These are phyloP conservation scores for Drosophila pegasa DNA, from an alignment of 2,888 invertebrate genomes.

Conservation along the genomic window DNA sequence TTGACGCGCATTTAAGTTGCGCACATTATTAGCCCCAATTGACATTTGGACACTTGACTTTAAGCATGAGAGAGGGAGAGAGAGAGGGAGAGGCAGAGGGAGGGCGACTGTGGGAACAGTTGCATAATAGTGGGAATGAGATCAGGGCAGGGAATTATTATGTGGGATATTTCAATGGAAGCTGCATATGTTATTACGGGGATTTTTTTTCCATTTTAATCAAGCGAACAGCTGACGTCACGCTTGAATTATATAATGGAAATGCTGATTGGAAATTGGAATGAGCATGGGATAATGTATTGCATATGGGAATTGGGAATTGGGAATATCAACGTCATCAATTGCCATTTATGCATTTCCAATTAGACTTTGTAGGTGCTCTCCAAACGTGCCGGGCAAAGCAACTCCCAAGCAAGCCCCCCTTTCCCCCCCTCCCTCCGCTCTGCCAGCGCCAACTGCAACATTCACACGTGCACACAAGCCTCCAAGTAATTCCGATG, in stretches of 20 bases:
- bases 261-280: neutral
- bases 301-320: slow-evolving; percentile 26
- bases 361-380: slow-evolving; percentile 62
- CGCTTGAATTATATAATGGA: slow-evolving; percentile 4
- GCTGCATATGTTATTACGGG: neutral
- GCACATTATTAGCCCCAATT: slow-evolving; percentile 56
- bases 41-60: slow-evolving; percentile 46
- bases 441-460: slow-evolving; percentile 42
- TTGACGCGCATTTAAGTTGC: slow-evolving; percentile 58
- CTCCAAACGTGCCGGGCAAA: slow-evolving; percentile 38
- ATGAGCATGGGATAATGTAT: neutral
- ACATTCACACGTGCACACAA: slow-evolving; percentile 70
- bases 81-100: neutral
- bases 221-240: neutral
- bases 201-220: neutral
- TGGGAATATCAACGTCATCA: slow-evolving; percentile 50
- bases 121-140: slow-evolving; percentile 16
- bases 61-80: slow-evolving; percentile 6
- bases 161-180: slow-evolving; percentile 7
- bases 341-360: slow-evolving; percentile 72
- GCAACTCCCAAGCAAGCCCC: too few species aligned
- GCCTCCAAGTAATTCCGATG: slow-evolving; percentile 50
- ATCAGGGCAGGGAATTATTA: slow-evolving; percentile 8
- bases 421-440: too few species aligned
- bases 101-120: slow-evolving; percentile 12